phyloP scores from a whole-genome alignment of 2,888 invertebrate species.

The Unio delphinus region DNA sequence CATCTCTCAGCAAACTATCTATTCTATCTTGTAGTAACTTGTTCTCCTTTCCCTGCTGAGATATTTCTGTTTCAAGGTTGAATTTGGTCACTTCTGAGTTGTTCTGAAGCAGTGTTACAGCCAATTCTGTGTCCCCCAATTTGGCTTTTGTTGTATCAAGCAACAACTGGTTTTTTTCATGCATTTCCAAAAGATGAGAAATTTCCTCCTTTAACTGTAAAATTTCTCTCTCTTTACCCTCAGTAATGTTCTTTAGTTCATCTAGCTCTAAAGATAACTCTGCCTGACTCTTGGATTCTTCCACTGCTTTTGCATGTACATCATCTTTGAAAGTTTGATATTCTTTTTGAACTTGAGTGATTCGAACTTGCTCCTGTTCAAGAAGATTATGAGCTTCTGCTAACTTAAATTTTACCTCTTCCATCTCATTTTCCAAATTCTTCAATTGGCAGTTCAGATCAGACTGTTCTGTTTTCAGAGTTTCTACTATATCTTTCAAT shows the following conservation, averaged over 20 bases:
- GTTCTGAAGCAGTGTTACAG: no score
- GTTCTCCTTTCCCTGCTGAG: background rate
- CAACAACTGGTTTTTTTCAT: conserved; percentile 1
- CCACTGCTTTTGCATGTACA: conserved; percentile 10
- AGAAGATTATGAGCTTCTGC: conserved; percentile 6
- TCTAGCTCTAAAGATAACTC: conserved; percentile 4
- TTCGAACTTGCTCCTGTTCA: conserved; percentile 1
- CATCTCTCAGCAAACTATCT: conserved; percentile 5
- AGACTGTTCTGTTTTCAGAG: conserved; percentile 6
- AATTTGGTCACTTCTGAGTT: no score
- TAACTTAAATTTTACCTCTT: conserved; percentile 10
- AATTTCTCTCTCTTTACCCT: conserved; percentile 11
- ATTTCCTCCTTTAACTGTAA: conserved; percentile 8
- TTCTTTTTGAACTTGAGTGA: conserved; percentile 3
- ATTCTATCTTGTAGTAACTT: conserved; percentile 8
- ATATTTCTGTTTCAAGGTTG: background rate
- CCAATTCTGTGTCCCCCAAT: no score
- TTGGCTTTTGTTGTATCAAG: no score
- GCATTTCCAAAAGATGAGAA: conserved; percentile 6
- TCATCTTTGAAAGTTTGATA: conserved; percentile 19
- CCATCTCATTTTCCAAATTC: conserved; percentile 17
- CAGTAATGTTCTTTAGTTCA: conserved; percentile 9
- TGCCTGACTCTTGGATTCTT: conserved; percentile 9
- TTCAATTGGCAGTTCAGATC: conserved; percentile 21
- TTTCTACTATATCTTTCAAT: conserved; percentile 7